These are phyloP conservation scores for Apamea monoglypha DNA, from an alignment of 2,888 invertebrate species.

Conservation along the genomic window DNA sequence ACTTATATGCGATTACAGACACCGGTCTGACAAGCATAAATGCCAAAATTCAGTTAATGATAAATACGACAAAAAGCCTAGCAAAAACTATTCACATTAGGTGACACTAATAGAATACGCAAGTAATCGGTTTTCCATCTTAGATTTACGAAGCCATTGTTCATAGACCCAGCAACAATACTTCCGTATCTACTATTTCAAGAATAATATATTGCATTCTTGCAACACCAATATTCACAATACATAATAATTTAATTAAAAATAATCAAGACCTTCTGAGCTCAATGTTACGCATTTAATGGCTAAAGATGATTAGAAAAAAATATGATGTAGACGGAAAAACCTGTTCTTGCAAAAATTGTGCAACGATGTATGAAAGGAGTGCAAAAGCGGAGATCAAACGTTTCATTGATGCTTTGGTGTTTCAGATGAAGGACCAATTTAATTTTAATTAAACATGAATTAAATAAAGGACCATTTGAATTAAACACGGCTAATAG, in stretches of 20 bases:
- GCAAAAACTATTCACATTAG: neutral
- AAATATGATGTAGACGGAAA: neutral
- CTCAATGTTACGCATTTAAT: constrained; percentile 41
- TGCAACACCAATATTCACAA: constrained; percentile 15
- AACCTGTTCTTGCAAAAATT: neutral
- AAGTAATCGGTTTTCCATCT: neutral
- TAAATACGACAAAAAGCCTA: neutral
- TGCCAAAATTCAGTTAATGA: neutral
- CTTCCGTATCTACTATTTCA: constrained; percentile 31
- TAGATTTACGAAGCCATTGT: constrained; percentile 5
- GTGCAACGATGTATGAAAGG: neutral
- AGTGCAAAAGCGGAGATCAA: neutral
- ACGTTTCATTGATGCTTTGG: neutral
- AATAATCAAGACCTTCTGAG: constrained; percentile 60
- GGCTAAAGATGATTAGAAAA: constrained; percentile 7
- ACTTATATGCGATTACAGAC: neutral
- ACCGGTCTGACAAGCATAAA: neutral
- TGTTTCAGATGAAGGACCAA: neutral
- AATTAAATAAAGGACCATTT: neutral
- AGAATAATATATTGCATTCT: constrained; percentile 26
- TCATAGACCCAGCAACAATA: neutral
- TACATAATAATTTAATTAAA: constrained; percentile 57
- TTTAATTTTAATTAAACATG: neutral
- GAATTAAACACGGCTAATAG: neutral
- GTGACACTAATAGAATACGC: neutral